A percentile compares a stretch with the other conserved stretches of the same genome.
Conservation (phyloP, 2,888 invertebrate genomes). For the Heliconius sara region DNA sequence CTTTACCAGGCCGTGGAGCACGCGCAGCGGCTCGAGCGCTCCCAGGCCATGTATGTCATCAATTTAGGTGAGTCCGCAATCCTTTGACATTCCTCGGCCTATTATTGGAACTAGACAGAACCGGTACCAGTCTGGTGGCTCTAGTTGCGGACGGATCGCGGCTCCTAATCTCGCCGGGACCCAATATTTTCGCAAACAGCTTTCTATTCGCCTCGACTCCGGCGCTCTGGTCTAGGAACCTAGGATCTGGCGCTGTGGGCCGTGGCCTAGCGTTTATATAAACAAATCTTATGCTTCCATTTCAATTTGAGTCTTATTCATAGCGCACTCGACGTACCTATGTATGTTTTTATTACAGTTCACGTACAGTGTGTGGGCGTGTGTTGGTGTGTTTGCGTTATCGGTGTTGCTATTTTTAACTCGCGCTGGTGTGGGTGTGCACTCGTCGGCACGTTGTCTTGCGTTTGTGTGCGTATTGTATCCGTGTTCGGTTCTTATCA, state of each 20-base stretch:
- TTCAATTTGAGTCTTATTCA: slow-evolving; percentile 77
- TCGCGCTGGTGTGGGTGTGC: slow-evolving; percentile 58
- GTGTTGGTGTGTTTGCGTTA: slow-evolving; percentile 83
- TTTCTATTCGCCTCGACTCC: slow-evolving; percentile 59
- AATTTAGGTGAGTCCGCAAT: slow-evolving; percentile 82
- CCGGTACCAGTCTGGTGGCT: slow-evolving; percentile 66
- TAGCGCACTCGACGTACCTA: slow-evolving; percentile 66
- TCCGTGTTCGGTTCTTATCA: slow-evolving; percentile 79
- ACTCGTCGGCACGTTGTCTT: slow-evolving; percentile 53
- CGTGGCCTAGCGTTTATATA: slow-evolving; percentile 55
- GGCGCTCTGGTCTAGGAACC: slow-evolving; percentile 28
- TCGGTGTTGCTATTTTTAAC: slow-evolving; percentile 78
- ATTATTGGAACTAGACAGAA: slow-evolving; percentile 74
- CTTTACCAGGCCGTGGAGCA: slow-evolving; percentile 81
- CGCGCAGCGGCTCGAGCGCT: slow-evolving; percentile 81
- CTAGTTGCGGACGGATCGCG: slow-evolving; percentile 46
- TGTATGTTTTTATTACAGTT: slow-evolving; percentile 82
- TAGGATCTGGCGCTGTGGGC: slow-evolving; percentile 47
- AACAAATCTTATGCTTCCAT: slow-evolving; percentile 72
- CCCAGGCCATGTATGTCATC: slow-evolving; percentile 84
- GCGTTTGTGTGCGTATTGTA: slow-evolving; percentile 65
- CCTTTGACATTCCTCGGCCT: slow-evolving; percentile 64
- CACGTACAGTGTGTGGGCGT: slow-evolving; percentile 79
- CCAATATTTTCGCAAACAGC: slow-evolving; percentile 61
- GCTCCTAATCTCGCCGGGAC: slow-evolving; percentile 51